Evolutionary conservation across 2,888 invertebrate species (phyloP), one percentile per base, ranked within the genome.

Genomic region (Brenthis ino): DNA sequence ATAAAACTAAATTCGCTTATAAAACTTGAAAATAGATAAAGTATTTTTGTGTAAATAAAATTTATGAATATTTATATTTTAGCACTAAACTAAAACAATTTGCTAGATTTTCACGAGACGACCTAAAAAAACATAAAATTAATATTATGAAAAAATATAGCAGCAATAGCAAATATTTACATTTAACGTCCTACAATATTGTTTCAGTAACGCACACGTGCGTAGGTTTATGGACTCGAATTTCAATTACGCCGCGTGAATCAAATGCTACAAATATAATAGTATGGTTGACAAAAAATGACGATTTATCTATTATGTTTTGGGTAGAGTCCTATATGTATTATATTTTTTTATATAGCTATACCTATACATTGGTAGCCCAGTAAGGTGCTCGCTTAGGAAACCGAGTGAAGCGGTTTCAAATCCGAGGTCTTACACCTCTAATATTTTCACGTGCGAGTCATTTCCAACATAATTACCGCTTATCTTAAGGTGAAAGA

Each of bases 211-310:
- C 47, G 48, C 48, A 69, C 69, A 65, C 69, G 69, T 61, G 69
- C 60, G 60, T 57, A 60, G 48, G 61, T 37, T 69, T 61, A 69
- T 65, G 65, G 43, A 61, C 56, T 69, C 69, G 33, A 61, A 60
- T 69, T 65, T 69, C 61, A 69, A 69, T 69, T 61, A 65, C 65
- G 65, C 54, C 47, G 53, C 61, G 65, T 57, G 65, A 69, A 69
- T 69, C 65, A 69, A 69, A 65, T 16, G 69, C 55, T 53, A 60
- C 60, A 69, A 65, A 61, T 65, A 58, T 47, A 50, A 47, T 58
- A 58, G 65, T 69, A 65, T 43, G n/a, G 60, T 51, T 55, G 28
- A 56, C 65, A 69, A 43, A 69, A 37, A 61, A 3, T 8, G 51
- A 1, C 2, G 33, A 48, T 24, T 50, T 3, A 28, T 13, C 14